Evolutionary conservation across 2,113 vertebrate species (phyloP), one percentile per base, ranked within the genome.

Genomic region (Podarcis raffonei): DNA sequence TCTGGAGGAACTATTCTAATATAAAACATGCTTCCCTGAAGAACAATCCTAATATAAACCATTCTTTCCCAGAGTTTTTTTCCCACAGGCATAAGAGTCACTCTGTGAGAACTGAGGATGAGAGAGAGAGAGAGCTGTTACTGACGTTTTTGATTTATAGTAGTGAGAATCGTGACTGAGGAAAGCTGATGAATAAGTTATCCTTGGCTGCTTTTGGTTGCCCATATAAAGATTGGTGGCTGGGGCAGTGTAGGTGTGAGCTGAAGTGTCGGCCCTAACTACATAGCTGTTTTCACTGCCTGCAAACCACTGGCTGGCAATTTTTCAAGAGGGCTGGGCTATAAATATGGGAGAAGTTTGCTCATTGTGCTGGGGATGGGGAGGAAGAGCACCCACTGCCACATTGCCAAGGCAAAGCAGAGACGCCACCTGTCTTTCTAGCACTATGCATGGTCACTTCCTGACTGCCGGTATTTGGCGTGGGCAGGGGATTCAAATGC

Each of bases 311-410:
- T 5, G 80, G 25, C 39, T 66, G 32, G 2, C 68, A 12, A 1
- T 1, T 30, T 12, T 30, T 0, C 0, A 0, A 1, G 75, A 80
- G 18, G 12, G 16, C 65, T 32, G n/a, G 78, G 53, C 5, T 79
- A 59, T 11, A 57, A 57, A 57, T 57, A 32, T 30, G 48, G 6
- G 27, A 15, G 53, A 59, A 32, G 8, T 59, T 80, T 80, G 78
- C 25, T 22, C 12, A 69, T 69, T 27, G 66, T 27, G 27, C 66
- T 1, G 5, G 66, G 66, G 48, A 53, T 53, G 48, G 48, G 48
- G 9, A 53, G 48, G 48, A 53, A 53, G 48, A 53, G 48, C 48
- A 53, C 42, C 42, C 42, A 8, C 8, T 48, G 42, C 42, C 48
- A 48, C 48, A 48, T 48, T 48, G 48, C 48, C 48, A 69, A 27